phyloP scores from a whole-genome alignment of 2,113 vertebrate genomes.

The Notarius lentiginosus region DNA sequence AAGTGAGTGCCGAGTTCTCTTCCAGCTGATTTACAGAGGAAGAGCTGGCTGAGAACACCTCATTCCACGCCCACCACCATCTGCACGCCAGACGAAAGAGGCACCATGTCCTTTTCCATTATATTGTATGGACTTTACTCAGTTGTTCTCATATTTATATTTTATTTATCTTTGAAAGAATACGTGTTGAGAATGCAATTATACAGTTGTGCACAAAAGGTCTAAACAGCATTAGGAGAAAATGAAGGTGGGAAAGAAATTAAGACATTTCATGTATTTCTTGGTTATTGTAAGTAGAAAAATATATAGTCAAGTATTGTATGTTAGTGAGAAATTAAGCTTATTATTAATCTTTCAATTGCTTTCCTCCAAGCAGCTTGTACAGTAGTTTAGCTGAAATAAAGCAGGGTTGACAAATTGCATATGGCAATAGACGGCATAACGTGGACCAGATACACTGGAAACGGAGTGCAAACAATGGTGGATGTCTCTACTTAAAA shows the following conservation, averaged over 20 bases:
- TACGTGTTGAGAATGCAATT: background rate
- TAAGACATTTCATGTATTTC: background rate
- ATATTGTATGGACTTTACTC: background rate
- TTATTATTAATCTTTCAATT: too few species aligned
- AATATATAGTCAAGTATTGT: background rate
- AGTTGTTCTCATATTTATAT: background rate
- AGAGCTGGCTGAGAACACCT: background rate
- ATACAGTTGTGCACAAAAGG: background rate
- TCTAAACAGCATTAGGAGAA: background rate
- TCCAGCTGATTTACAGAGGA: background rate
- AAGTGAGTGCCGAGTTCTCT: background rate
- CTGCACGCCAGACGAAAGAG: background rate
- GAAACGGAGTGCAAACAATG: background rate
- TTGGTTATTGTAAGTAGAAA: background rate
- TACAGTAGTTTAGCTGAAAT: too few species aligned
- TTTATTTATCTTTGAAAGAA: background rate
- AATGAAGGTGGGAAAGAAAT: background rate
- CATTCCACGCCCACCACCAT: constrained; percentile 18
- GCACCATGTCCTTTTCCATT: background rate
- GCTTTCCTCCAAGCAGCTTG: background rate
- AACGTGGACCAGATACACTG: background rate
- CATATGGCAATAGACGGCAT: background rate
- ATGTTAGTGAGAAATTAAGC: background rate
- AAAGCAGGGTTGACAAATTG: background rate
- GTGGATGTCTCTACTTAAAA: background rate